phyloP scores from a whole-genome alignment of 2,113 vertebrate species.

The Ardeotis arabs region DNA sequence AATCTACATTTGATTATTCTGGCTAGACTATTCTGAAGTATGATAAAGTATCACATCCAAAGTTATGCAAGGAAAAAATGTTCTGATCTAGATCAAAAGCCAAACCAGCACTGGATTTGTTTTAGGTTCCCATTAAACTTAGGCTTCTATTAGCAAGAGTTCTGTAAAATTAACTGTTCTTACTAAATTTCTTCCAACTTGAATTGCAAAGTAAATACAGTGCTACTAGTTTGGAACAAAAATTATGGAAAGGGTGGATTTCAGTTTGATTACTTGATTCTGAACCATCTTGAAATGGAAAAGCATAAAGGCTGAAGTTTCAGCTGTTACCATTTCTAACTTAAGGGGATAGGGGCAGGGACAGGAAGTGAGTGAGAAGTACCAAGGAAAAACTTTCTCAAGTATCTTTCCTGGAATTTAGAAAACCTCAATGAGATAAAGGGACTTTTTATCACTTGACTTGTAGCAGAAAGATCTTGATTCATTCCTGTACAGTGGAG shows the following conservation, averaged over 20 bases:
- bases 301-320: background rate
- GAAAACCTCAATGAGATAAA: background rate
- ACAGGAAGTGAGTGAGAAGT: background rate
- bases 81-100: background rate
- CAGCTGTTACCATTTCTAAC: background rate
- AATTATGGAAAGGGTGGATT: background rate
- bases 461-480: background rate
- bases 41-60: background rate
- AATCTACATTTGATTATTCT: slow-evolving; percentile 14
- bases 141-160: background rate
- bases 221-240: background rate
- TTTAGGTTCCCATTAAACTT: background rate
- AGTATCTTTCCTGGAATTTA: background rate
- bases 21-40: background rate
- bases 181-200: background rate
- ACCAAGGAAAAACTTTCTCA: background rate
- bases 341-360: background rate
- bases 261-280: background rate
- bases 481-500: background rate
- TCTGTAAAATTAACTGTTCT: background rate
- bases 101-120: background rate
- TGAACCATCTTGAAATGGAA: background rate
- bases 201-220: background rate
- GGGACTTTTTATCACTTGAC: background rate
- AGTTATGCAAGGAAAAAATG: background rate